Evolutionary conservation across 2,797 vertebrate genomes (phyloP).

Genomic region (Ptychadena robeensis): DNA sequence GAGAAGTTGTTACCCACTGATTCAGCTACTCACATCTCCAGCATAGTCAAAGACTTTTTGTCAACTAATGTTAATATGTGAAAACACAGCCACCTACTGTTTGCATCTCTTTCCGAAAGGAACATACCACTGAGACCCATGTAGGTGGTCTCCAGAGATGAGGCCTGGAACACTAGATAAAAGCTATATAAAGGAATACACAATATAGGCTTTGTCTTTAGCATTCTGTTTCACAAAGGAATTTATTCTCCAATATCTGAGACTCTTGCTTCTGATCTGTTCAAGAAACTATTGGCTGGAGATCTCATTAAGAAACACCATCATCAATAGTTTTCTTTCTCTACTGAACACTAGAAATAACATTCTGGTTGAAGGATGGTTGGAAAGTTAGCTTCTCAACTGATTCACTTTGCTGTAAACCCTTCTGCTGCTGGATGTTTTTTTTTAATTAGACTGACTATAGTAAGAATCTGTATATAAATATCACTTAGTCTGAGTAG

Average conservation of each 20-base stretch:
- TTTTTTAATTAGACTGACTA: no score
- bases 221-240: background rate
- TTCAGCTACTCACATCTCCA: constrained; percentile 13
- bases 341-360: no score
- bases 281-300: no score
- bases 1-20: constrained; percentile 29
- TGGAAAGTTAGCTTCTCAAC: no score
- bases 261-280: no score
- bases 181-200: constrained; percentile 8
- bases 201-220: background rate
- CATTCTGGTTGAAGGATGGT: no score
- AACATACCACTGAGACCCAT: constrained; percentile 7
- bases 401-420: no score
- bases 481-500: no score
- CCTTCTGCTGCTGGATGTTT: no score
- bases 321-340: background rate
- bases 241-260: background rate
- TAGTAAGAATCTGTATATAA: no score
- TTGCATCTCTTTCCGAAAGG: constrained; percentile 13
- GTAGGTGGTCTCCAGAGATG: constrained; percentile 8
- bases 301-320: no score
- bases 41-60: constrained; percentile 11
- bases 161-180: background rate
- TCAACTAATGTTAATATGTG: constrained; percentile 19
- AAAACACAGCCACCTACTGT: constrained; percentile 10